These are phyloP conservation scores for Volucella bombylans DNA, from an alignment of 2,888 invertebrate genomes.

Conservation along the genomic window DNA sequence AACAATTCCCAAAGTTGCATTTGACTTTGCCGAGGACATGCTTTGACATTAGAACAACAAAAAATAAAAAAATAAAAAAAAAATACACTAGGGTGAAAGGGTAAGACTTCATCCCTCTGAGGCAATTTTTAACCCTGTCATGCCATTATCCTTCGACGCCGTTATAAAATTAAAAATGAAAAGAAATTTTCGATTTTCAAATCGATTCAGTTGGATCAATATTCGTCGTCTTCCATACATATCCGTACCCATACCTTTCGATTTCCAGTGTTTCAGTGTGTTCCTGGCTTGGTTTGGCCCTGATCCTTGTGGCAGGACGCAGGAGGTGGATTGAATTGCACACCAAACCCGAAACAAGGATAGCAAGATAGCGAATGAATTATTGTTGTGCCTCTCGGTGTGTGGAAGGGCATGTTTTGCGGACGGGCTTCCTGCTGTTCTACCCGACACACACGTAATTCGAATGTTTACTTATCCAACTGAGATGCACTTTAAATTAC, in stretches of 20 bases:
- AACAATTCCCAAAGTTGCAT: constrained; percentile 82
- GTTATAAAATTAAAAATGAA: constrained; percentile 68
- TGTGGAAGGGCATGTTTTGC: constrained; percentile 82
- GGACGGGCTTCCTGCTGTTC: constrained; percentile 81
- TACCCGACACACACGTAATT: constrained; percentile 70
- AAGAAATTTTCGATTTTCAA: constrained; percentile 68
- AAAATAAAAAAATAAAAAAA: constrained; percentile 3
- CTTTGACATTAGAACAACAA: constrained; percentile 62
- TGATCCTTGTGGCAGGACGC: background rate
- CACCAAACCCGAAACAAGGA: constrained; percentile 40
- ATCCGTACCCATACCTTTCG: constrained; percentile 48
- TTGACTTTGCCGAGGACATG: constrained; percentile 80
- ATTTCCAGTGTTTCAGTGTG: constrained; percentile 13
- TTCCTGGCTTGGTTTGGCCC: no score
- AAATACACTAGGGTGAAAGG: constrained; percentile 48
- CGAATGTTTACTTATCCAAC: constrained; percentile 73
- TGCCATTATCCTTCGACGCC: constrained; percentile 67
- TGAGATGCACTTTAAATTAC: constrained; percentile 72
- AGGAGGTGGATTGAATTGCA: constrained; percentile 35
- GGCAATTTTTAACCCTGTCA: constrained; percentile 69
- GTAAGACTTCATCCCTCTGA: constrained; percentile 48
- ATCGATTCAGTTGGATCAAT: constrained; percentile 73
- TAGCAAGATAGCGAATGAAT: constrained; percentile 60
- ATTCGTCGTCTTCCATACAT: constrained; percentile 17
- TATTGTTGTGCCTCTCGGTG: constrained; percentile 40